Conservation (phyloP, 1,140 invertebrate genomes). For the Sarcophaga bullata region DNA sequence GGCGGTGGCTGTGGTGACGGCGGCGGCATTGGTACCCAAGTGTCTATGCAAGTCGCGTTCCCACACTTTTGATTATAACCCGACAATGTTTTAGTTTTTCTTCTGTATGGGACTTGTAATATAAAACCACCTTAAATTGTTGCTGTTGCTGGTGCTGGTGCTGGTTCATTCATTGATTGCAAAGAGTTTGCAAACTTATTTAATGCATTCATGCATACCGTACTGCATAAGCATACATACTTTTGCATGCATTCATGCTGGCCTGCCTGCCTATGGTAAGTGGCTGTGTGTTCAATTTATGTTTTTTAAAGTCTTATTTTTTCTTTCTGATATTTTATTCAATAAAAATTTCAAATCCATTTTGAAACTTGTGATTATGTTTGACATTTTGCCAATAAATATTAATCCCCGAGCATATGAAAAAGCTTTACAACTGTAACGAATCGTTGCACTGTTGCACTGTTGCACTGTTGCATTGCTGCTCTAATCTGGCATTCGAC, state of each 20-base stretch:
- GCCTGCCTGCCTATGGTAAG: too few species aligned
- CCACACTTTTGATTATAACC: slow-evolving; percentile 4
- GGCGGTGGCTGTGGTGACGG: too few species aligned
- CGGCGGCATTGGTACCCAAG: background rate
- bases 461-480: background rate
- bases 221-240: too few species aligned
- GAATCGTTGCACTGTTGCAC: background rate
- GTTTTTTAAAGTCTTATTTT: background rate
- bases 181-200: background rate
- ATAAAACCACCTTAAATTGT: slow-evolving; percentile 17
- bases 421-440: background rate
- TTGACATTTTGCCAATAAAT: slow-evolving; percentile 24
- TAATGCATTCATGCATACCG: background rate
- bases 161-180: slow-evolving; percentile 3
- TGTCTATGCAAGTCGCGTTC: slow-evolving; percentile 20
- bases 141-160: background rate
- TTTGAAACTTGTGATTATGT: background rate
- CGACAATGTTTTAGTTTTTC: background rate
- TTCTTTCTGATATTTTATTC: background rate
- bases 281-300: background rate
- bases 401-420: background rate
- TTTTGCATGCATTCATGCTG: background rate
- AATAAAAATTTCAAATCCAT: slow-evolving; percentile 8
- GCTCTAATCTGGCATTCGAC: background rate
- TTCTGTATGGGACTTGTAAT: background rate